Conservation (phyloP, 2,797 vertebrate species). For the Coregonus suidteri region DNA sequence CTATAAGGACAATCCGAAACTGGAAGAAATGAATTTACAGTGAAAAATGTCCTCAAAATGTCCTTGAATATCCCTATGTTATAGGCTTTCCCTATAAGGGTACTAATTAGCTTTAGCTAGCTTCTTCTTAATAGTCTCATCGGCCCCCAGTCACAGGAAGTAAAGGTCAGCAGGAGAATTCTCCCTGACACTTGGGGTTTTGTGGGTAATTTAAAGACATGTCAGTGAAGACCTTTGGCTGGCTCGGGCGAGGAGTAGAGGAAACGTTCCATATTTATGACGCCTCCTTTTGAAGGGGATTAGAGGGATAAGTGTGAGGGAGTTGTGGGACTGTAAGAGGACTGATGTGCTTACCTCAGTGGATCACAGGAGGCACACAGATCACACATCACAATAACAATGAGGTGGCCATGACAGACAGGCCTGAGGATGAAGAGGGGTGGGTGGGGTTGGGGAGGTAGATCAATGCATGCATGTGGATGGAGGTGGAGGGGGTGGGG, state of each 20-base stretch:
- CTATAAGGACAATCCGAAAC: too few species aligned
- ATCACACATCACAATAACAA: constrained; percentile 16
- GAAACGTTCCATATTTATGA: constrained; percentile 51
- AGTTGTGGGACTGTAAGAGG: constrained; percentile 22
- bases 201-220: constrained; percentile 53
- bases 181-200: constrained; percentile 42
- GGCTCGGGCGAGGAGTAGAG: constrained; percentile 18
- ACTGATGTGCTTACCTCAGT: constrained; percentile 15
- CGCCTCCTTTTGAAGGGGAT: constrained; percentile 41
- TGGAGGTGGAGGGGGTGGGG: too few species aligned
- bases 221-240: constrained; percentile 52
- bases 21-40: background rate
- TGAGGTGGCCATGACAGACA: constrained; percentile 5
- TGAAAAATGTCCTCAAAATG: too few species aligned
- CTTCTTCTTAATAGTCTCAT: constrained; percentile 50
- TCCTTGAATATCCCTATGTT: constrained; percentile 14
- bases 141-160: constrained; percentile 24
- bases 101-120: constrained; percentile 58
- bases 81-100: constrained; percentile 30
- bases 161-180: constrained; percentile 52
- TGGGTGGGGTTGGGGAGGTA: background rate
- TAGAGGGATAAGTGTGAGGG: constrained; percentile 32
- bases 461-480: background rate
- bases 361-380: constrained; percentile 4
- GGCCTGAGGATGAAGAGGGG: constrained; percentile 2